phyloP scores from a whole-genome alignment of 2,797 vertebrate genomes.

The Echeneis naucrates region DNA sequence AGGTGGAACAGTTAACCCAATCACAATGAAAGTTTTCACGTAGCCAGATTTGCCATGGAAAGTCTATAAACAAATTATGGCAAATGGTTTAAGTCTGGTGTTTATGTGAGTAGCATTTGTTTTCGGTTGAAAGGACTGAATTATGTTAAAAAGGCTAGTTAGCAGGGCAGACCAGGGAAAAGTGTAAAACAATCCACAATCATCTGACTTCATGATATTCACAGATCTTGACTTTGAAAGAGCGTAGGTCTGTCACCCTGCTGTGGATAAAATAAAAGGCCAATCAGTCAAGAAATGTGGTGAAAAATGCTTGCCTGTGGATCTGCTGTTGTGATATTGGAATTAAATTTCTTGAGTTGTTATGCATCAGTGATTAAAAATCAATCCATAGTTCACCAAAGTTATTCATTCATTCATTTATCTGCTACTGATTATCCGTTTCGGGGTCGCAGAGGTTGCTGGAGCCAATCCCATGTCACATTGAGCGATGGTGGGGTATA shows the following conservation, averaged over 20 bases:
- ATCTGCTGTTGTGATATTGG: background rate
- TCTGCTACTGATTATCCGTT: too few relatives aligned
- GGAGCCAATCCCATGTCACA: too few relatives aligned
- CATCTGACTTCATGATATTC: constrained; percentile 15
- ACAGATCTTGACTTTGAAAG: constrained; percentile 5
- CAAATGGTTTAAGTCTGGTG: constrained; percentile 5
- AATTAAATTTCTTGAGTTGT: background rate
- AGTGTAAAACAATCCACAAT: background rate
- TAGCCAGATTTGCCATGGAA: background rate
- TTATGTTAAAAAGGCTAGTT: constrained; percentile 8
- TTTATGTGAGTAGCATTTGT: background rate
- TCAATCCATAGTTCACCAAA: background rate
- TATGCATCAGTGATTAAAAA: background rate
- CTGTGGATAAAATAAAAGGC: background rate
- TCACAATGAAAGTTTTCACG: constrained; percentile 14
- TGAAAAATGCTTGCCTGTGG: constrained; percentile 3
- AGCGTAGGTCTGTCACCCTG: constrained; percentile 12
- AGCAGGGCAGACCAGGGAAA: constrained; percentile 10
- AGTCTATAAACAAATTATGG: constrained; percentile 15
- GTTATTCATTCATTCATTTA: too few relatives aligned
- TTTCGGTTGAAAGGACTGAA: constrained; percentile 9
- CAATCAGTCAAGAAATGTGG: constrained; percentile 2
- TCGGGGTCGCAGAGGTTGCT: too few relatives aligned
- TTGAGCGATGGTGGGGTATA: too few relatives aligned
- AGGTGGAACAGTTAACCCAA: constrained; percentile 20